A percentile compares a stretch with the other conserved stretches of the same genome.
These are phyloP conservation scores for Osmoderma eremita DNA, from an alignment of 2,888 invertebrate genomes.

Conservation along the genomic window DNA sequence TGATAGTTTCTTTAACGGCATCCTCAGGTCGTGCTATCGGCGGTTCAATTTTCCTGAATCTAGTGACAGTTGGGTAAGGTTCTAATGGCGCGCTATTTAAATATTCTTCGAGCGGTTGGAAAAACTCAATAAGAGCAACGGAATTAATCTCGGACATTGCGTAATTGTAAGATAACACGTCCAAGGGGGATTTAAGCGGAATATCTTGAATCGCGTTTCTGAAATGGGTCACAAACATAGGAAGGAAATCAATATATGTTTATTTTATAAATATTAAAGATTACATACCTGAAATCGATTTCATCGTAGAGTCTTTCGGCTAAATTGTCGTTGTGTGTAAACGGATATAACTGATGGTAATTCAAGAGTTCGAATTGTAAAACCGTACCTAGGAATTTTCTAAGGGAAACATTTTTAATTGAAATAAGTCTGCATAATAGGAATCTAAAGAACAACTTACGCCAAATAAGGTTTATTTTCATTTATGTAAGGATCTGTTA, in stretches of 20 bases:
- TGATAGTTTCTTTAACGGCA: conserved; percentile 25
- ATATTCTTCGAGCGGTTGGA: conserved; percentile 68
- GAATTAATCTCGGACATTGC: conserved; percentile 65
- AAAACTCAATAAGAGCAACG: conserved; percentile 68
- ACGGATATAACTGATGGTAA: conserved; percentile 51
- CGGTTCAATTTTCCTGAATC: not conserved
- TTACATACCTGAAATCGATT: conserved; percentile 52
- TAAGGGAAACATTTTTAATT: conserved; percentile 51
- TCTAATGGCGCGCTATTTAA: conserved; percentile 63
- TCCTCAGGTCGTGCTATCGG: conserved; percentile 9
- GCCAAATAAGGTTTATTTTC: conserved; percentile 69
- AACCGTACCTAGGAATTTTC: conserved; percentile 69
- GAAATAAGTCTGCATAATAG: not conserved
- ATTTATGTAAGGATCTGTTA: conserved; percentile 66
- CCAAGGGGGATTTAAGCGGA: conserved; percentile 62
- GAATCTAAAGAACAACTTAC: conserved; percentile 55
- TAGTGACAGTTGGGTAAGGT: conserved; percentile 30
- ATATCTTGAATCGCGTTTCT: conserved; percentile 61
- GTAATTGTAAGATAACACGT: conserved; percentile 66
- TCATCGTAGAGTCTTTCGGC: conserved; percentile 48
- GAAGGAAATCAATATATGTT: not conserved
- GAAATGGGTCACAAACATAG: conserved; percentile 39
- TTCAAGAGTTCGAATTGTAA: conserved; percentile 70
- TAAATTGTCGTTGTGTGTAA: conserved; percentile 45
- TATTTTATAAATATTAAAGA: conserved; percentile 19